phyloP scores from a whole-genome alignment of 2,888 invertebrate species.

The Phyto melanocephala region DNA sequence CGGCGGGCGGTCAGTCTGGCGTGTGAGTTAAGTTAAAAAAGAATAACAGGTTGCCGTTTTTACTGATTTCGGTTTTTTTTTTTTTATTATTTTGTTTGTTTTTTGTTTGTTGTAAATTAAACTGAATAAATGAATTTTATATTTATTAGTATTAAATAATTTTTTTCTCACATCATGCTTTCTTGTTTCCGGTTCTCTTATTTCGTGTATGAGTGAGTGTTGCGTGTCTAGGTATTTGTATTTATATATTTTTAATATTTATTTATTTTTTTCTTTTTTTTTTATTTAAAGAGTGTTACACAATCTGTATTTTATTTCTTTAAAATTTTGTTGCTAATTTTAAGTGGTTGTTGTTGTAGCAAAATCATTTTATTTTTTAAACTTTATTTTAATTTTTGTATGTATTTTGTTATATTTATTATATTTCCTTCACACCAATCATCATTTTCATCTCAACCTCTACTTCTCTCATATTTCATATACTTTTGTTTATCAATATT shows the following conservation, averaged over 20 bases:
- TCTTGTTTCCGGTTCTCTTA: constrained; percentile 26
- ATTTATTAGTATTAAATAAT: constrained; percentile 55
- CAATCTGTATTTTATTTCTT: constrained; percentile 65
- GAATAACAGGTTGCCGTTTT: constrained; percentile 52
- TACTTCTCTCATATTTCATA: constrained; percentile 66
- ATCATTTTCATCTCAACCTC: constrained; percentile 73
- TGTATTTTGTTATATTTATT: constrained; percentile 64
- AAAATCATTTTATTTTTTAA: constrained; percentile 57
- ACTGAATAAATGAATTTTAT: constrained; percentile 62
- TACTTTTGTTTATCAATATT: constrained; percentile 68
- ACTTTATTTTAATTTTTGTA: constrained; percentile 57
- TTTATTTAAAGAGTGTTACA: constrained; percentile 70
- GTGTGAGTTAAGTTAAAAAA: constrained; percentile 5
- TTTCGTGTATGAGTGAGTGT: constrained; percentile 45
- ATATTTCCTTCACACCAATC: constrained; percentile 66
- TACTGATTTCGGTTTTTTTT: constrained; percentile 53
- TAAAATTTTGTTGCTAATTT: constrained; percentile 55
- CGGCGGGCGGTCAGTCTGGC: neutral
- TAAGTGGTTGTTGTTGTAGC: constrained; percentile 71
- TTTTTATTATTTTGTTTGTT: constrained; percentile 56
- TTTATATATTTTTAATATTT: constrained; percentile 65
- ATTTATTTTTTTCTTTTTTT: constrained; percentile 66
- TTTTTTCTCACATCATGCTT: constrained; percentile 49
- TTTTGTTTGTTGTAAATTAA: constrained; percentile 64
- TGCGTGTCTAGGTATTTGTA: constrained; percentile 60